Evolutionary conservation across 2,797 vertebrate species (phyloP).

Genomic region (Sus cebifrons): DNA sequence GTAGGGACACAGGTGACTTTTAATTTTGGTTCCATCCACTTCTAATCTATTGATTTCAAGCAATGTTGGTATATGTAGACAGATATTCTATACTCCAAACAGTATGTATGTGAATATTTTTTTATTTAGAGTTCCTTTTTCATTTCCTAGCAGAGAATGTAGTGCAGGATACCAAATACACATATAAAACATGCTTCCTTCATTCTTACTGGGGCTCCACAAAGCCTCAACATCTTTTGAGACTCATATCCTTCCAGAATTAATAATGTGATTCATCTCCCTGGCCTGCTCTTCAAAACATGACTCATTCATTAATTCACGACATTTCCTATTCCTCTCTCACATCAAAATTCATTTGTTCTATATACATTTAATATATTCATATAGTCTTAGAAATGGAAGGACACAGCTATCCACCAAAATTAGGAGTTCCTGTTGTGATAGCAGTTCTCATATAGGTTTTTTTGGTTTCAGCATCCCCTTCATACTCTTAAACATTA

Average conservation of each 20-base stretch:
- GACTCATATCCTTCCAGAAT: not conserved
- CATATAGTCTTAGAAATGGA: not conserved
- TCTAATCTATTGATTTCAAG: conserved; percentile 30
- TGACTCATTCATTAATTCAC: not conserved
- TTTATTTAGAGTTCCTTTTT: conserved; percentile 17
- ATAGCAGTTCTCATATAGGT: not conserved
- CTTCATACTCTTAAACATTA: not conserved
- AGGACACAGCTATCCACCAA: not conserved
- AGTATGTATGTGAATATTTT: not conserved
- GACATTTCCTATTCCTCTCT: not conserved
- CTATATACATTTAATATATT: not conserved
- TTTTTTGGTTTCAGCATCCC: not conserved
- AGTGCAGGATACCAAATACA: not conserved
- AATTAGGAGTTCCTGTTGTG: not conserved
- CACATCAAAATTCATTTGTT: conserved; percentile 3
- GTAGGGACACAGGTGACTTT: not conserved
- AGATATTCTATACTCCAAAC: not conserved
- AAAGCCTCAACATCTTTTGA: not conserved
- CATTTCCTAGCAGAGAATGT: conserved; percentile 7
- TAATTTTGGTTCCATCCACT: not conserved
- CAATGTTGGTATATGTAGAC: not conserved
- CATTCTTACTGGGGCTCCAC: not conserved
- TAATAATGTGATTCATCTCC: not conserved
- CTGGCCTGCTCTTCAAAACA: not conserved
- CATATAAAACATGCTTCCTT: not conserved